Evolutionary conservation across 2,797 vertebrate species (phyloP).

Genomic region (Tapirus indicus): DNA sequence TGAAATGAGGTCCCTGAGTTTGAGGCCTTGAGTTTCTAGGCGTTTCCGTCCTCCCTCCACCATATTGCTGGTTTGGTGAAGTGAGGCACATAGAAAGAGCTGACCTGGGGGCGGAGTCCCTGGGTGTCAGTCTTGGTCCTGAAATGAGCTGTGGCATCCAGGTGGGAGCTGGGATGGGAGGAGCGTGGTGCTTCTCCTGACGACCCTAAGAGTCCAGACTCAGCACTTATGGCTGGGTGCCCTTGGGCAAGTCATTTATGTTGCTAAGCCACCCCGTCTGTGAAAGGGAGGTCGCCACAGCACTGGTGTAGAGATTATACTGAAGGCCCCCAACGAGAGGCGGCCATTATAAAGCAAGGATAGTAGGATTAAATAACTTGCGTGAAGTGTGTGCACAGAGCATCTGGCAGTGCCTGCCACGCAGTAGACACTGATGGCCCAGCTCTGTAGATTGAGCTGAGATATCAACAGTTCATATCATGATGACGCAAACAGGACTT

Average conservation of each 20-base stretch:
- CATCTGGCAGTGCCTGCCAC: rapidly evolving
- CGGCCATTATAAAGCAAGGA: rapidly evolving
- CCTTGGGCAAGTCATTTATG: neutral
- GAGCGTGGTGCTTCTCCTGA: rapidly evolving
- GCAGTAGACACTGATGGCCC: rapidly evolving
- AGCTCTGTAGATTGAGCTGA: neutral
- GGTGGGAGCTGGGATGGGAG: neutral
- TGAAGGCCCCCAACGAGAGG: rapidly evolving
- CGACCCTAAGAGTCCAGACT: neutral
- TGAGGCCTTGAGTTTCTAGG: neutral
- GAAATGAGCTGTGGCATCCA: neutral
- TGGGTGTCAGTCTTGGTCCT: rapidly evolving
- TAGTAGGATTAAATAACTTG: rapidly evolving
- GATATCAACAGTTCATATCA: rapidly evolving
- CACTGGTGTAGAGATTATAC: rapidly evolving
- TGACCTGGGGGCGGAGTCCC: neutral
- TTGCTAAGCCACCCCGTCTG: neutral
- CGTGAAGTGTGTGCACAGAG: rapidly evolving
- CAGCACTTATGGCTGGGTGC: neutral
- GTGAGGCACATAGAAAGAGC: rapidly evolving
- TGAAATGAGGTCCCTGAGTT: neutral
- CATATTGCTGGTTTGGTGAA: rapidly evolving
- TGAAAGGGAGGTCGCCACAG: neutral
- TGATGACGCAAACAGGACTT: neutral
- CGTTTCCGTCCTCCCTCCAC: rapidly evolving